Conservation (phyloP, 2,888 invertebrate genomes). For the Apamea anceps region DNA sequence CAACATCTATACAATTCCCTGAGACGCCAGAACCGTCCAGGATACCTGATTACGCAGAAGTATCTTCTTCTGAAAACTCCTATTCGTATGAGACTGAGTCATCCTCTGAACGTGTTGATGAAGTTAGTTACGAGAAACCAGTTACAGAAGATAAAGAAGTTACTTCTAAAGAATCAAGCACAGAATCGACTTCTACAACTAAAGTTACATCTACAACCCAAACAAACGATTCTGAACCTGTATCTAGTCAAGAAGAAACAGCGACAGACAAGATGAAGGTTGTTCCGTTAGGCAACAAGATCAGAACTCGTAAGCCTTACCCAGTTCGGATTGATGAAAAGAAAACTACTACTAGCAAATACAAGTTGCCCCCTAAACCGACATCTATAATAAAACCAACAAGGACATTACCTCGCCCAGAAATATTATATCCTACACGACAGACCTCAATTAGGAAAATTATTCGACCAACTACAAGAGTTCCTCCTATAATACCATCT, state of each 20-base stretch:
- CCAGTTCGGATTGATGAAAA: conserved; percentile 80
- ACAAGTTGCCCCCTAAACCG: conserved; percentile 77
- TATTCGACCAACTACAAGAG: conserved; percentile 77
- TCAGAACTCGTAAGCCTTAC: conserved; percentile 85
- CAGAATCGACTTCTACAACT: conserved; percentile 68
- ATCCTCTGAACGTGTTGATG: conserved; percentile 76
- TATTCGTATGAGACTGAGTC: conserved; percentile 78
- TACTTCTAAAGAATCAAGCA: conserved; percentile 70
- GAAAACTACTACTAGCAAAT: conserved; percentile 77
- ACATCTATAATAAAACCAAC: conserved; percentile 80
- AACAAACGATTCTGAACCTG: conserved; percentile 68
- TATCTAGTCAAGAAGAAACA: conserved; percentile 78
- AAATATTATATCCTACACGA: conserved; percentile 81
- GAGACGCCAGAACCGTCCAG: conserved; percentile 72
- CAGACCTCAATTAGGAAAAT: conserved; percentile 79
- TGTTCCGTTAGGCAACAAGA: conserved; percentile 76
- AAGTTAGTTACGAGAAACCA: conserved; percentile 73
- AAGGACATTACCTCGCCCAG: conserved; percentile 80
- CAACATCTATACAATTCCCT: conserved; percentile 81
- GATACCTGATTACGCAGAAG: conserved; percentile 67
- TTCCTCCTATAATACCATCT: conserved; percentile 70
- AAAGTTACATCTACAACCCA: conserved; percentile 67
- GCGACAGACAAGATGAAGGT: conserved; percentile 79
- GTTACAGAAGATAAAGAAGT: conserved; percentile 66
- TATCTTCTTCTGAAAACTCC: conserved; percentile 74